Conservation (phyloP, 2,888 invertebrate genomes). For the Cosmia trapezina region DNA sequence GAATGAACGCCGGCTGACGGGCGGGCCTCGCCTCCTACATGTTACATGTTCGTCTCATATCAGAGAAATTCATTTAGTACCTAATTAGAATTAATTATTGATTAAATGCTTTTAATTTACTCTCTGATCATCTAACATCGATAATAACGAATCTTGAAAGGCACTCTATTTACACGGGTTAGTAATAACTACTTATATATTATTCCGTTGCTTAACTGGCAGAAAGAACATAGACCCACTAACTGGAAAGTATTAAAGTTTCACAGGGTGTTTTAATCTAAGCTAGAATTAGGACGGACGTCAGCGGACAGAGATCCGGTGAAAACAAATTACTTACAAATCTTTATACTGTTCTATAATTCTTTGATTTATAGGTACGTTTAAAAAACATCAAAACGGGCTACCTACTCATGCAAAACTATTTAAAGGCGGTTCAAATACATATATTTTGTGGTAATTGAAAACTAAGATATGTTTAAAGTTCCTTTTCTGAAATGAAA, state of each 20-base stretch:
- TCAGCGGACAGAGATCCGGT: slow-evolving; percentile 67
- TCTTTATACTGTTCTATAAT: slow-evolving; percentile 26
- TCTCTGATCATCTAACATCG: slow-evolving; percentile 62
- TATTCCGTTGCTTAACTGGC: slow-evolving; percentile 37
- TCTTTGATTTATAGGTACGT: slow-evolving; percentile 22
- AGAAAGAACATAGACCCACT: slow-evolving; percentile 31
- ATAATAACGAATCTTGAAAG: slow-evolving; percentile 43
- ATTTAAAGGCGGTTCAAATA: slow-evolving; percentile 25
- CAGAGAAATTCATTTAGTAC: slow-evolving; percentile 76
- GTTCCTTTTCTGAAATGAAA: slow-evolving; percentile 65
- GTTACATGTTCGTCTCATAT: slow-evolving; percentile 78
- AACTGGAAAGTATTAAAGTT: slow-evolving; percentile 69
- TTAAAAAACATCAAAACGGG: slow-evolving; percentile 27
- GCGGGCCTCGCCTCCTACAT: slow-evolving; percentile 59
- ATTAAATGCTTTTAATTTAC: slow-evolving; percentile 65
- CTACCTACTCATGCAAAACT: slow-evolving; percentile 17
- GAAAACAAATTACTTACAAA: slow-evolving; percentile 37
- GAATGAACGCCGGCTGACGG: slow-evolving; percentile 58
- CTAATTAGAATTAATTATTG: slow-evolving; percentile 69
- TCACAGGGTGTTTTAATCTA: slow-evolving; percentile 89
- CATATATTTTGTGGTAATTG: slow-evolving; percentile 27
- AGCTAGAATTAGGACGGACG: slow-evolving; percentile 86
- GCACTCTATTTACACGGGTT: slow-evolving; percentile 48
- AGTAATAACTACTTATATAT: slow-evolving; percentile 45
- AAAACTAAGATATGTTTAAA: slow-evolving; percentile 48